Evolutionary conservation across 2,113 vertebrate genomes (phyloP).

Genomic region (Nansenia antarctica): DNA sequence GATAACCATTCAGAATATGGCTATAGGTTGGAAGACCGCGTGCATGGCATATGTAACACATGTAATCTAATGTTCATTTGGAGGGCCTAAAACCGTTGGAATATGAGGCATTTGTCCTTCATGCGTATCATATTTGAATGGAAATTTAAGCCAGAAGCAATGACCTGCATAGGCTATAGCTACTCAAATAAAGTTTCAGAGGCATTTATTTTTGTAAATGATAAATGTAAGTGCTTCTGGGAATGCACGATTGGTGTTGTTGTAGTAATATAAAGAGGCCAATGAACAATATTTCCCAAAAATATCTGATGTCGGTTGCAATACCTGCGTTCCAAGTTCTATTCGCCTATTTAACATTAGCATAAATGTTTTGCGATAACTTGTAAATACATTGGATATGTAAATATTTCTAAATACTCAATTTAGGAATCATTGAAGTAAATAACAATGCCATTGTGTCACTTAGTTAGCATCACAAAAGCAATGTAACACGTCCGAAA

Average conservation of each 20-base stretch:
- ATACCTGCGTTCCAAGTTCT: not conserved
- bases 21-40: not conserved
- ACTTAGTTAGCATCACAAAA: constrained; percentile 69
- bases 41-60: not conserved
- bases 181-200: not conserved
- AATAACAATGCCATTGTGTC: constrained; percentile 67
- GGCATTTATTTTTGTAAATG: not conserved
- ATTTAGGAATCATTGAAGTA: constrained; percentile 58
- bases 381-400: constrained; percentile 31
- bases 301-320: not conserved
- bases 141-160: too few species aligned
- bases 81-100: not conserved
- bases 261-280: too few species aligned
- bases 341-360: constrained; percentile 4
- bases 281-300: not conserved
- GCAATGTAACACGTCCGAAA: constrained; percentile 39
- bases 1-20: not conserved
- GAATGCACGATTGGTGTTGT: not conserved
- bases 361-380: constrained; percentile 19
- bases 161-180: too few species aligned
- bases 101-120: not conserved
- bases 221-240: not conserved
- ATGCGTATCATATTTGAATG: not conserved
- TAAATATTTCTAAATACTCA: constrained; percentile 52
- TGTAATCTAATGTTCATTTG: not conserved